Evolutionary conservation across 2,797 vertebrate genomes (phyloP), one percentile per base, ranked within the genome.

Genomic region (Selene dorsalis): DNA sequence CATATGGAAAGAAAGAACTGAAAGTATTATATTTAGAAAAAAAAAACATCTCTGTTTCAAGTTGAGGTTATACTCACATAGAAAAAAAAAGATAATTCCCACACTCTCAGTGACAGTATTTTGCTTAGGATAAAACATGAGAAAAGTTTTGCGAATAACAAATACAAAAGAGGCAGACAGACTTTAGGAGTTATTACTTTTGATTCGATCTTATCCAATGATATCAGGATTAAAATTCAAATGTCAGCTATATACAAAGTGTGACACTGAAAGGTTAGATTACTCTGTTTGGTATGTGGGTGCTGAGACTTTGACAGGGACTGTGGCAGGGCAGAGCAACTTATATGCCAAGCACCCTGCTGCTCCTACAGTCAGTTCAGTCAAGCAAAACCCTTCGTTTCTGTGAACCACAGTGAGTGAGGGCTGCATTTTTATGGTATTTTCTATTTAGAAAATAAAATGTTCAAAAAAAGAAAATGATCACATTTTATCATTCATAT

Each of bases 151-250:
- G n/a, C 63, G 61, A 55, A 80, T 77, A 73, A 14, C 10, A 78
- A 84, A 67, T 65, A 75, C 13, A 58, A 26, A 26, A 66, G 60
- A 84, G 80, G 69, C 68, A 69, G 35, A 45, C 57, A 73, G 69
- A 79, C 67, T 83, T 84, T 47, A 75, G 78, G 75, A 84, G 79
- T 87, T 87, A 94, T 95, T 89, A 86, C 89, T 90, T 93, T 88
- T 82, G 90, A 90, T 92, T 90, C 45, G 88, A 94, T 93, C 85
- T 91, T 89, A 93, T 92, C 93, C 86, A 90, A 92, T 91, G 89
- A 89, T 92, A 91, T 92, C 85, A 65, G 90, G 88, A 91, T 93
- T 93, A 89, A 91, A 93, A 93, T 94, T 91, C 82, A 94, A 94
- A 95, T 92, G 90, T 91, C 93, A 93, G 80, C 86, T 81, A 77